Evolutionary conservation across 2,888 invertebrate species (phyloP).

Genomic region (Drosophila multiciliata): DNA sequence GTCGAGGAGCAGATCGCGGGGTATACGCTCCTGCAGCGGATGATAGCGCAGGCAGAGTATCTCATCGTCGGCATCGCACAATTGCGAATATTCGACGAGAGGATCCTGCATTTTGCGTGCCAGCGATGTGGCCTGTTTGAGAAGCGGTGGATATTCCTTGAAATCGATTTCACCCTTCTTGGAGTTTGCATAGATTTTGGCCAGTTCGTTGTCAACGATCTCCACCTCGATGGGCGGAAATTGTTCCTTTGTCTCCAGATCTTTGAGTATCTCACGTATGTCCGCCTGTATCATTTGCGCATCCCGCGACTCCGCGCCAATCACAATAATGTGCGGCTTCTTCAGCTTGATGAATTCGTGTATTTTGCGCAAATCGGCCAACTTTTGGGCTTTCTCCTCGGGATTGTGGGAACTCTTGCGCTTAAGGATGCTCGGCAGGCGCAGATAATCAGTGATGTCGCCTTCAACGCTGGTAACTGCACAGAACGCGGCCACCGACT

Average conservation of each 20-base stretch:
- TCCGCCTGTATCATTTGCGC: conserved; percentile 93
- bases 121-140: conserved; percentile 96
- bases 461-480: conserved; percentile 95
- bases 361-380: conserved; percentile 89
- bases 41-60: conserved; percentile 97
- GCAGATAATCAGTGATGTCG: conserved; percentile 95
- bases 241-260: conserved; percentile 92
- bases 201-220: conserved; percentile 96
- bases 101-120: conserved; percentile 98
- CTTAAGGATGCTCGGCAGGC: conserved; percentile 94
- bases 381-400: conserved; percentile 89
- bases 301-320: conserved; percentile 96
- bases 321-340: conserved; percentile 96
- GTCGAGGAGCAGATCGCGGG: conserved; percentile 94
- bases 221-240: conserved; percentile 95
- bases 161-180: conserved; percentile 93
- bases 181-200: conserved; percentile 96
- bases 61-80: conserved; percentile 98
- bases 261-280: conserved; percentile 90
- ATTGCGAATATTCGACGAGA: conserved; percentile 96
- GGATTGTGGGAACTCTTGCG: conserved; percentile 90
- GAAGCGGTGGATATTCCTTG: conserved; percentile 95
- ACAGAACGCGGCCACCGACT: conserved; percentile 93
- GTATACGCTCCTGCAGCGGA: conserved; percentile 91
- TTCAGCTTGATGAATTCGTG: conserved; percentile 94